Evolutionary conservation across 2,113 vertebrate species (phyloP).

Genomic region (Geococcyx californianus): DNA sequence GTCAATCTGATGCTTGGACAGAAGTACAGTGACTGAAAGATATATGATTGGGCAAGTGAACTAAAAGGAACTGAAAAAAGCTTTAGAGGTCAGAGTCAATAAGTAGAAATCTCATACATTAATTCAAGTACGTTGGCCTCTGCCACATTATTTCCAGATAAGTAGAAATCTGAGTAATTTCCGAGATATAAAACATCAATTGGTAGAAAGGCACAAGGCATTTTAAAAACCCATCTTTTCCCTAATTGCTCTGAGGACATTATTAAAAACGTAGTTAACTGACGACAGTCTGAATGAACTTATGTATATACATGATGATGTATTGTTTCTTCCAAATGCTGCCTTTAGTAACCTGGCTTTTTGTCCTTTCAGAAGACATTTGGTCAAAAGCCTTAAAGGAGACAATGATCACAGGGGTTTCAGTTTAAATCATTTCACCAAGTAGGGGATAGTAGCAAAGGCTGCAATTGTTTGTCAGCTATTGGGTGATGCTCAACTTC

Average conservation of each 20-base stretch:
- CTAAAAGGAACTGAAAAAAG: background rate
- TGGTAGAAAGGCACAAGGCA: background rate
- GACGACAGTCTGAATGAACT: background rate
- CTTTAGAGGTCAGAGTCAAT: background rate
- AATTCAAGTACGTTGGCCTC: conserved; percentile 16
- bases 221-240: background rate
- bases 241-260: background rate
- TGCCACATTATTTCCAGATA: conserved; percentile 3
- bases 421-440: background rate
- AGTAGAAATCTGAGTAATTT: conserved; percentile 35
- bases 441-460: background rate
- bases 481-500: background rate
- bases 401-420: background rate
- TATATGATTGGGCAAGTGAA: background rate
- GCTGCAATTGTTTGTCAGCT: background rate
- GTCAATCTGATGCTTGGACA: background rate
- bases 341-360: background rate
- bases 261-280: background rate
- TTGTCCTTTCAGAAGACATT: conserved; percentile 5
- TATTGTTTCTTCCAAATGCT: background rate
- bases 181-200: background rate
- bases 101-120: background rate
- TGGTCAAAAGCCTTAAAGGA: background rate
- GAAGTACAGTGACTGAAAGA: background rate
- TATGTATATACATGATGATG: background rate